phyloP scores from a whole-genome alignment of 2,113 vertebrate genomes.

The Pan troglodytes region NHGRI_mPanTro3-v2.1_pri NC_072408.2:65358001-65358500 shows the following conservation, averaged over 20 bases:
- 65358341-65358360: not conserved
- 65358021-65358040: not conserved
- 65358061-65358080: not conserved
- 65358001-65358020: not conserved
- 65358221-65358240: not conserved
- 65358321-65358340: too few relatives aligned
- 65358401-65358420: not conserved
- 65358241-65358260: not conserved
- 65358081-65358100: not conserved
- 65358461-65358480: not conserved
- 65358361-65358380: not conserved
- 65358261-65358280: not conserved
- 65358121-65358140: not conserved
- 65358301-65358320: not conserved
- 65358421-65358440: not conserved
- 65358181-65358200: not conserved
- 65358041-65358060: not conserved
- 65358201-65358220: not conserved
- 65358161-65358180: not conserved
- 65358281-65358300: not conserved
- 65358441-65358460: too few relatives aligned
- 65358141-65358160: not conserved
- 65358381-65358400: not conserved
- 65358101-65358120: not conserved
- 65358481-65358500: not conserved